Percentiles rank a stretch among this genome's conserved stretches.
Conservation (phyloP, 2,797 vertebrate genomes). For the Anableps anableps region DNA sequence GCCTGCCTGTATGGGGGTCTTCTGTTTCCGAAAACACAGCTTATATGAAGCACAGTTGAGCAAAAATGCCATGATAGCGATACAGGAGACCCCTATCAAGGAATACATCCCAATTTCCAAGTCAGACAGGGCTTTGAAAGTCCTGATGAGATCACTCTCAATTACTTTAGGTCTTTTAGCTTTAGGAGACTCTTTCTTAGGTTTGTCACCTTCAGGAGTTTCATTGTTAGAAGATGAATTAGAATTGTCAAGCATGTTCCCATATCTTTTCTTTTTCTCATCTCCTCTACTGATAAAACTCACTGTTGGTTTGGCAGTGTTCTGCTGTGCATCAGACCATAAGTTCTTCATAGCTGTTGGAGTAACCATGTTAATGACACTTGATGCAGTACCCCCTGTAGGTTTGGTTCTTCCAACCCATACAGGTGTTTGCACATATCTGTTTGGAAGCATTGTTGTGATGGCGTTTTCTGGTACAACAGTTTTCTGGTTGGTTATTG, state of each 20-base stretch:
- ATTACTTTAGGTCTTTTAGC: slow-evolving; percentile 70
- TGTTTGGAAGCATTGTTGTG: slow-evolving; percentile 28
- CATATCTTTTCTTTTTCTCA: slow-evolving; percentile 67
- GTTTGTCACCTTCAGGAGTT: slow-evolving; percentile 37
- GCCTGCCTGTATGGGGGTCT: slow-evolving; percentile 80
- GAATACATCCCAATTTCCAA: slow-evolving; percentile 93
- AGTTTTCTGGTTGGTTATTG: slow-evolving; percentile 46
- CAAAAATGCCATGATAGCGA: slow-evolving; percentile 92
- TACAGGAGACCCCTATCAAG: slow-evolving; percentile 87
- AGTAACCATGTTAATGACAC: slow-evolving; percentile 2
- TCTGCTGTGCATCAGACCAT: slow-evolving; percentile 40
- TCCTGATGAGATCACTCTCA: slow-evolving; percentile 79
- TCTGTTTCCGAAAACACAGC: slow-evolving; percentile 83
- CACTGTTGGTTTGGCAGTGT: slow-evolving; percentile 64
- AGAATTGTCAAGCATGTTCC: slow-evolving; percentile 78
- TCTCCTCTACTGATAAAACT: slow-evolving; percentile 37
- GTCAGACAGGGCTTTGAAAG: slow-evolving; percentile 82
- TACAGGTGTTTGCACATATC: slow-evolving; percentile 35
- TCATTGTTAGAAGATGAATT: slow-evolving; percentile 70
- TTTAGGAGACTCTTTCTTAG: slow-evolving; percentile 78
- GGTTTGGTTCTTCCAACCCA: slow-evolving; percentile 48
- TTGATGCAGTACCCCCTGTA: slow-evolving; percentile 15
- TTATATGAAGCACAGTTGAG: slow-evolving; percentile 89
- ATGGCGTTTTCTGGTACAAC: slow-evolving; percentile 30
- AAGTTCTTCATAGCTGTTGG: slow-evolving; percentile 32